These are phyloP conservation scores for Chaetops frenatus DNA, from an alignment of 2,113 vertebrate species.

Conservation along the genomic window DNA sequence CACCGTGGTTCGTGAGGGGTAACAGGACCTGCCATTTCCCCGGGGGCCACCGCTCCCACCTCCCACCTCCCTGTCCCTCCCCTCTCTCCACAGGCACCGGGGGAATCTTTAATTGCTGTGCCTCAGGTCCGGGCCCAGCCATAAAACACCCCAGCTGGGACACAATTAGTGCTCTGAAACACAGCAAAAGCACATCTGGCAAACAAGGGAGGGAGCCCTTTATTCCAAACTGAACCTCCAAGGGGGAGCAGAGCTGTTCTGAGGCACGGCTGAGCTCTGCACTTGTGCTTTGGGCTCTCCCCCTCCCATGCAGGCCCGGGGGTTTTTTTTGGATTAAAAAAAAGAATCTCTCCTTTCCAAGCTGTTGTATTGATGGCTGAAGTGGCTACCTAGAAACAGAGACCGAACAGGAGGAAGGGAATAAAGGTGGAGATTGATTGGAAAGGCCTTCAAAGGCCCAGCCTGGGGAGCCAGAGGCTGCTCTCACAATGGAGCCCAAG, in stretches of 20 bases:
- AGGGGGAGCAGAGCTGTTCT: neutral
- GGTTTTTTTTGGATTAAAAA: neutral
- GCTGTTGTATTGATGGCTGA: no score
- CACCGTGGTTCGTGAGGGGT: neutral
- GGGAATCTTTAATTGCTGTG: neutral
- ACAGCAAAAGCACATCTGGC: slow-evolving; percentile 45
- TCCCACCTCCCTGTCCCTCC: neutral
- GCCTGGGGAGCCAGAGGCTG: no score
- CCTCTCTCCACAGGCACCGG: neutral
- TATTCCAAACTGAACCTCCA: neutral
- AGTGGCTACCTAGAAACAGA: no score
- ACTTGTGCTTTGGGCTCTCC: neutral
- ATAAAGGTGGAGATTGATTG: no score
- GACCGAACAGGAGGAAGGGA: no score
- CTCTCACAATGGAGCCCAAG: no score
- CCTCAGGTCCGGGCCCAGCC: neutral
- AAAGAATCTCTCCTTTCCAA: neutral
- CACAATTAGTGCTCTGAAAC: slow-evolving; percentile 41
- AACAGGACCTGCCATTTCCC: neutral
- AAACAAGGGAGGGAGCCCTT: neutral
- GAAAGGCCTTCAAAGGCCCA: no score
- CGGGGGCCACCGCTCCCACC: neutral
- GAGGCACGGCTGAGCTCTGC: neutral
- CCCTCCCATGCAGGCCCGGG: neutral
- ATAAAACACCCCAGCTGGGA: slow-evolving; percentile 34